Conservation (phyloP, 1,140 invertebrate genomes). For the Leguminivora glycinivorella region DNA sequence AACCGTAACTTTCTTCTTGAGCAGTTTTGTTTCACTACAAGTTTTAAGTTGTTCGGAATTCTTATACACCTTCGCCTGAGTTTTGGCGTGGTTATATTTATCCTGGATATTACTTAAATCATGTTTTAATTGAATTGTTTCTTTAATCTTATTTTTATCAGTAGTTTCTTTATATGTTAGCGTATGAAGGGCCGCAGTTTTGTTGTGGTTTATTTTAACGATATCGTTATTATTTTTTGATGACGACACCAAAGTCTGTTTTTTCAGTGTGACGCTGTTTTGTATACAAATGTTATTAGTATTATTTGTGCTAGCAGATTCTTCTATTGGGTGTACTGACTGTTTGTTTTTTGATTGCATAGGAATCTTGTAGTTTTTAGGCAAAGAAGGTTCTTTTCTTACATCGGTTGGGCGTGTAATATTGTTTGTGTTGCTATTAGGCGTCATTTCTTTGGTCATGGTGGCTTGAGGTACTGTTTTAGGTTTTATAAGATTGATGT, state of each 20-base stretch:
- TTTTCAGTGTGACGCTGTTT: background rate
- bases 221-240: background rate
- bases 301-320: background rate
- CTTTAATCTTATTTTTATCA: background rate
- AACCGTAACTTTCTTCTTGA: background rate
- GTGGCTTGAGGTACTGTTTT: background rate
- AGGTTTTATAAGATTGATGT: background rate
- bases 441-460: background rate
- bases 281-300: background rate
- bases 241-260: background rate
- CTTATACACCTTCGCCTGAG: background rate
- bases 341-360: conserved; percentile 2
- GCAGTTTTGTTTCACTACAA: background rate
- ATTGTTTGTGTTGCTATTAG: background rate
- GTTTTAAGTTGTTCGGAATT: background rate
- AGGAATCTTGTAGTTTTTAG: background rate
- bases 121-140: background rate
- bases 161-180: background rate
- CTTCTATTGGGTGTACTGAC: background rate
- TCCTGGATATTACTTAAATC: background rate
- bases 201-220: background rate
- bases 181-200: background rate
- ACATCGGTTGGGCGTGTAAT: background rate
- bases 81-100: background rate
- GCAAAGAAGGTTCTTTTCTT: background rate